These are phyloP conservation scores for Caenorhabditis plicata DNA, from an alignment of 2,888 invertebrate genomes.

Conservation along the genomic window DNA sequence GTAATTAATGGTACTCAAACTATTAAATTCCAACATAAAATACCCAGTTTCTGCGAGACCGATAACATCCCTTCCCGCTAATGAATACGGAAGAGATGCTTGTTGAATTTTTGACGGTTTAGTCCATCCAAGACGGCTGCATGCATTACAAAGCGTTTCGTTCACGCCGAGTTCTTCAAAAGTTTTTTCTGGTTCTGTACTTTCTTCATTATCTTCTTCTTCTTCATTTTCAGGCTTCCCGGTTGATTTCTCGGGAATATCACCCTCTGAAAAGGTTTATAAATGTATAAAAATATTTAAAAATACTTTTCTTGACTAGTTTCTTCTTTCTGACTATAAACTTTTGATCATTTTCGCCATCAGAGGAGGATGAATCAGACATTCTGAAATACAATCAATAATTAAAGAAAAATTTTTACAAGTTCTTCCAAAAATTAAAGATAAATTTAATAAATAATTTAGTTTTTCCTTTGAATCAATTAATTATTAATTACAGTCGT, in stretches of 20 bases:
- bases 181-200: neutral
- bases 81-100: conserved; percentile 87
- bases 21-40: neutral
- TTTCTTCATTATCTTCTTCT: conserved; percentile 79
- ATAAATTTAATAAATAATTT: too few species aligned
- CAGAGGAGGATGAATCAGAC: conserved; percentile 50
- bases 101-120: conserved; percentile 89
- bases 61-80: conserved; percentile 81
- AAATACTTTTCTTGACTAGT: conserved; percentile 25
- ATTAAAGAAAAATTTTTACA: neutral
- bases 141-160: conserved; percentile 86
- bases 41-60: conserved; percentile 80
- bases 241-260: conserved; percentile 78
- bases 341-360: conserved; percentile 37
- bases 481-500: too few species aligned
- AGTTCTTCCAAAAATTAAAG: too few species aligned
- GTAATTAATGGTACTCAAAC: conserved; percentile 1
- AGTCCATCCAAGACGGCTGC: conserved; percentile 89
- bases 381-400: conserved; percentile 17
- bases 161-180: conserved; percentile 75
- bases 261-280: neutral
- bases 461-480: too few species aligned
- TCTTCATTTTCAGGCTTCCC: conserved; percentile 95
- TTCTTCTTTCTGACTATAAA: conserved; percentile 19
- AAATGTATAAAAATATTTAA: neutral